phyloP scores from a whole-genome alignment of 1,140 invertebrate genomes.

The Laodelphax striatellus region DNA sequence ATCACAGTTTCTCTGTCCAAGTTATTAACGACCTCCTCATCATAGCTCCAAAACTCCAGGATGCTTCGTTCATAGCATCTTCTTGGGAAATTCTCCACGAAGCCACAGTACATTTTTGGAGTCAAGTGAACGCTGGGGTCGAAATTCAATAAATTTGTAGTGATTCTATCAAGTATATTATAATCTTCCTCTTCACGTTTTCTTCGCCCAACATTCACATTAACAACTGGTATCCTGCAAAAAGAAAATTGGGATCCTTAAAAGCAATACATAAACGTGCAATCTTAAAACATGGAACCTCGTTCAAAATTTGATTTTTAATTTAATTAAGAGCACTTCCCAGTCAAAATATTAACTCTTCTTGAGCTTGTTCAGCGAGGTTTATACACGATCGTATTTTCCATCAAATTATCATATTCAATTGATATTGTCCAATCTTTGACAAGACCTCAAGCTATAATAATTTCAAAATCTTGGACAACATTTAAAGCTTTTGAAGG shows the following conservation, averaged over 20 bases:
- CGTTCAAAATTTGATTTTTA: too few species aligned
- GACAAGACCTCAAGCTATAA: too few species aligned
- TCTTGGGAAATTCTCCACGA: slow-evolving; percentile 40
- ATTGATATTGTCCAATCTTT: too few species aligned
- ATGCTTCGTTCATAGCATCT: slow-evolving; percentile 51
- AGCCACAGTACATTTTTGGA: slow-evolving; percentile 41
- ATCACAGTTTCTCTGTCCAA: slow-evolving; percentile 49
- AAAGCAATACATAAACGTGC: too few species aligned
- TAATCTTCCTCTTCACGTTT: slow-evolving; percentile 23
- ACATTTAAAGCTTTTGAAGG: too few species aligned
- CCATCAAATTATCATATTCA: too few species aligned
- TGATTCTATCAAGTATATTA: neutral
- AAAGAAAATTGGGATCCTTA: neutral
- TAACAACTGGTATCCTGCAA: slow-evolving; percentile 11
- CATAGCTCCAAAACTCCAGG: slow-evolving; percentile 56
- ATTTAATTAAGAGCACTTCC: too few species aligned
- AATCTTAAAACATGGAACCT: too few species aligned
- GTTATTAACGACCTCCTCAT: slow-evolving; percentile 37
- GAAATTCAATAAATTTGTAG: slow-evolving; percentile 19
- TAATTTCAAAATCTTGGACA: too few species aligned
- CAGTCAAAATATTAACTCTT: too few species aligned
- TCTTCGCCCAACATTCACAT: neutral
- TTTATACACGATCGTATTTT: too few species aligned
- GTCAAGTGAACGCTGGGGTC: slow-evolving; percentile 42
- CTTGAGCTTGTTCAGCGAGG: too few species aligned